Evolutionary conservation across 2,797 vertebrate species (phyloP).

Genomic region (Leptodactylus fallax): DNA sequence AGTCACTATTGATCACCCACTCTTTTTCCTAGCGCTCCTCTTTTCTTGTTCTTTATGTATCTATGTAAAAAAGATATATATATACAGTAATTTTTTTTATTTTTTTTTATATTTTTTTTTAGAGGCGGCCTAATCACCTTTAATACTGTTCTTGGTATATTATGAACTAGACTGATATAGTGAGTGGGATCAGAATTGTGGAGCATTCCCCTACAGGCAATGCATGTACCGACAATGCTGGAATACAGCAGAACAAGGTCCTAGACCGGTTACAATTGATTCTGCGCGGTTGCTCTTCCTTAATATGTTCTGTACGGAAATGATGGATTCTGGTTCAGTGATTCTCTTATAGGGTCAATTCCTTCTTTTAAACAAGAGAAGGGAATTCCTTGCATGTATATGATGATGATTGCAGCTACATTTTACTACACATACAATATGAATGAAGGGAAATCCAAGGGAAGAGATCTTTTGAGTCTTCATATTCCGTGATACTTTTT

Average conservation of each 20-base stretch:
- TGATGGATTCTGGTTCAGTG: slow-evolving; percentile 25
- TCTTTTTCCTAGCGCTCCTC: no score
- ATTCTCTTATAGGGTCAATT: slow-evolving; percentile 14
- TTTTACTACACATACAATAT: no score
- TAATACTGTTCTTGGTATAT: neutral
- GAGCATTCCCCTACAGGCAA: slow-evolving; percentile 23
- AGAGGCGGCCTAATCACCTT: neutral
- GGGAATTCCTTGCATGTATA: neutral
- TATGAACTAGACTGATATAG: neutral
- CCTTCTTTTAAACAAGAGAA: slow-evolving; percentile 15
- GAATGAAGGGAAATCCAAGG: neutral
- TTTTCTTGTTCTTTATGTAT: no score
- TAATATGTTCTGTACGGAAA: neutral
- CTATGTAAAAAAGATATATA: no score
- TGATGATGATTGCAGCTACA: no score
- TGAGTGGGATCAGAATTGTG: neutral
- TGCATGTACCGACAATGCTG: slow-evolving; percentile 11
- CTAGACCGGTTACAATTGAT: neutral
- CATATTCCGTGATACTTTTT: no score
- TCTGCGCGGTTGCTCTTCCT: neutral
- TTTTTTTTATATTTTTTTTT: no score
- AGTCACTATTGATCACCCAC: no score
- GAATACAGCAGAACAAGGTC: neutral
- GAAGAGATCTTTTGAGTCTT: neutral
- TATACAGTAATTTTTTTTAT: no score